A percentile compares a stretch with the other conserved stretches of the same genome.
phyloP scores from a whole-genome alignment of 1,140 invertebrate genomes.

The Cepaea nemoralis region DNA sequence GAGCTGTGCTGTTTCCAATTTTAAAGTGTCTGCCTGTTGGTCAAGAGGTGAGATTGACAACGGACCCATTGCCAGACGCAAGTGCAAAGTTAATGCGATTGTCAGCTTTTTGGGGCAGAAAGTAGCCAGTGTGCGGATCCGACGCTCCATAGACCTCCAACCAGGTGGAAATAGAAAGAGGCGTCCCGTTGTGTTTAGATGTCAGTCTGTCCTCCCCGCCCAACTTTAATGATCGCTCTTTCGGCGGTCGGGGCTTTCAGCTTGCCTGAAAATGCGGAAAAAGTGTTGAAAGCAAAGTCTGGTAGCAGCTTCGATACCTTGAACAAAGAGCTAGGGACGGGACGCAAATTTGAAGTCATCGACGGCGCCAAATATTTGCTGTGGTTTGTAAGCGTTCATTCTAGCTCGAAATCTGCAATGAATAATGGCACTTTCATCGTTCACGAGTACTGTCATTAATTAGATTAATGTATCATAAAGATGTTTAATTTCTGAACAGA shows the following conservation, averaged over 20 bases:
- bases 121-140: background rate
- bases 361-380: conserved; percentile 37
- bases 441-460: conserved; percentile 25
- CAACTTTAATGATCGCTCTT: conserved; percentile 15
- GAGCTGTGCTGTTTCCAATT: background rate
- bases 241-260: background rate
- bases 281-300: conserved; percentile 36
- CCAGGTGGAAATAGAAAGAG: conserved; percentile 7
- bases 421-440: background rate
- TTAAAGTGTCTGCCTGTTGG: background rate
- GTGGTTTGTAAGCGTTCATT: conserved; percentile 34
- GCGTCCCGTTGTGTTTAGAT: background rate
- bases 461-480: conserved; percentile 30
- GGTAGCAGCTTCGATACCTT: background rate
- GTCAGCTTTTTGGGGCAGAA: conserved; percentile 11
- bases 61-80: background rate
- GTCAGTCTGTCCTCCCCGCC: background rate
- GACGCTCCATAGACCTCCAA: conserved; percentile 7
- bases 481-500: background rate
- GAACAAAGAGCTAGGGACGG: background rate
- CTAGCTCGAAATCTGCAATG: conserved; percentile 20
- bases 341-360: conserved; percentile 1
- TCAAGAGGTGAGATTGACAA: conserved; percentile 3
- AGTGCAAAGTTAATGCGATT: background rate
- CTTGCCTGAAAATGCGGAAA: conserved; percentile 34